Evolutionary conservation across 2,797 vertebrate species (phyloP).

Genomic region (Sebastes matsubarae): DNA sequence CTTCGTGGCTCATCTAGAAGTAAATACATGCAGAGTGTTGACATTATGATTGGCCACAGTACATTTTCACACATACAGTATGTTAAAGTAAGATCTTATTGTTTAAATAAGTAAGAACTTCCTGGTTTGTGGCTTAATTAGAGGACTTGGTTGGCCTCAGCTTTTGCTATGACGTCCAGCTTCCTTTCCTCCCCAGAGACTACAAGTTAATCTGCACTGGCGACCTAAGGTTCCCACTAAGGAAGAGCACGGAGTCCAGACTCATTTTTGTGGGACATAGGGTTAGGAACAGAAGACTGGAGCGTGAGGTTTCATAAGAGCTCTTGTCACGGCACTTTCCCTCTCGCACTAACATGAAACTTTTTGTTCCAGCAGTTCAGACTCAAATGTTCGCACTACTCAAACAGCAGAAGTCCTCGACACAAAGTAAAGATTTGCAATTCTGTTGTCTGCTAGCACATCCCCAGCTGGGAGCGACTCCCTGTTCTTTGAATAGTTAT

Average conservation of each 20-base stretch:
- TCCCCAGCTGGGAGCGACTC: conserved; percentile 25
- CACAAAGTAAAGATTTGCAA: conserved; percentile 43
- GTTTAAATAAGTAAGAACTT: not conserved
- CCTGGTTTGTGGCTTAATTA: conserved; percentile 20
- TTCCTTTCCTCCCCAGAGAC: conserved; percentile 1
- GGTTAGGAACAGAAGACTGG: conserved; percentile 18
- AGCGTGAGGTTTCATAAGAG: conserved; percentile 1
- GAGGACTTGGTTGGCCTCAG: not conserved
- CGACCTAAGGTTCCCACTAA: not conserved
- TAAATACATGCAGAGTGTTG: not conserved
- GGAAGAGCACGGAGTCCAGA: not conserved
- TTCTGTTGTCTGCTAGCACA: conserved; percentile 23
- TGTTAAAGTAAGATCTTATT: not conserved
- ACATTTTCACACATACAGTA: not conserved
- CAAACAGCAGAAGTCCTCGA: conserved; percentile 10
- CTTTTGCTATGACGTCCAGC: not conserved
- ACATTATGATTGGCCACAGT: not conserved
- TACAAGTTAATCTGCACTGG: conserved; percentile 6
- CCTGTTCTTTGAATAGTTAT: conserved; percentile 39
- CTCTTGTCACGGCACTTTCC: not conserved
- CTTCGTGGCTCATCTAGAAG: not conserved
- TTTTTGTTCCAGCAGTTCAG: conserved; percentile 24
- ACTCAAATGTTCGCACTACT: not conserved
- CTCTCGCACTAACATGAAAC: not conserved
- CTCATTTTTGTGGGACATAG: conserved; percentile 23